Conservation (phyloP, 2,113 vertebrate genomes). For the Parotia lawesii region DNA sequence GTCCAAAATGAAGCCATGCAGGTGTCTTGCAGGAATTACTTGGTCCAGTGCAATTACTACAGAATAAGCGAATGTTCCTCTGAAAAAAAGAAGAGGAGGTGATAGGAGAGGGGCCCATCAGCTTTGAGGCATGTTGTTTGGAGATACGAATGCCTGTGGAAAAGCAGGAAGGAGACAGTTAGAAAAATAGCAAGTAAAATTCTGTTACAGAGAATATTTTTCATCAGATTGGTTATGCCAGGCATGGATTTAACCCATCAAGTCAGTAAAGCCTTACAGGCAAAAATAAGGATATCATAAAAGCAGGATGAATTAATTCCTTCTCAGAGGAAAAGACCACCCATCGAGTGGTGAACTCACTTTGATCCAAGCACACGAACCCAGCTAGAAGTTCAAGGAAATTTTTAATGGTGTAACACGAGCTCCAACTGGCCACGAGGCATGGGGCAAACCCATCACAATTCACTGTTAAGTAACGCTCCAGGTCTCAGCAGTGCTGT, state of each 20-base stretch:
- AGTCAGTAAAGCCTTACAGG: not conserved
- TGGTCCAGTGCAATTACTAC: not conserved
- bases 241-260: not conserved
- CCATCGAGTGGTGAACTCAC: not conserved
- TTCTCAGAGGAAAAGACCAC: not conserved
- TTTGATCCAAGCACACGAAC: not conserved
- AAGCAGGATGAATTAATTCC: slow-evolving; percentile 13
- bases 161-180: not conserved
- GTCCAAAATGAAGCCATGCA: not conserved
- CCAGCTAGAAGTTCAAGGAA: not conserved
- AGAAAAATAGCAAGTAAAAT: not conserved
- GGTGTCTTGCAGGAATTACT: not conserved
- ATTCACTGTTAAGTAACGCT: not conserved
- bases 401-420: not conserved
- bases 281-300: not conserved
- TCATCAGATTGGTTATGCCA: not conserved
- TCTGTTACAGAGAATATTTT: not conserved
- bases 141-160: not conserved
- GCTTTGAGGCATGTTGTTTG: not conserved
- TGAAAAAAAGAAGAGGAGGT: not conserved
- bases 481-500: not conserved
- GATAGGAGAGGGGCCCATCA: not conserved
- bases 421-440: not conserved
- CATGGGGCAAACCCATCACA: not conserved
- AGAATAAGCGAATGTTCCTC: not conserved